Evolutionary conservation across 1,140 invertebrate genomes (phyloP).

Genomic region (Eueides isabella): DNA sequence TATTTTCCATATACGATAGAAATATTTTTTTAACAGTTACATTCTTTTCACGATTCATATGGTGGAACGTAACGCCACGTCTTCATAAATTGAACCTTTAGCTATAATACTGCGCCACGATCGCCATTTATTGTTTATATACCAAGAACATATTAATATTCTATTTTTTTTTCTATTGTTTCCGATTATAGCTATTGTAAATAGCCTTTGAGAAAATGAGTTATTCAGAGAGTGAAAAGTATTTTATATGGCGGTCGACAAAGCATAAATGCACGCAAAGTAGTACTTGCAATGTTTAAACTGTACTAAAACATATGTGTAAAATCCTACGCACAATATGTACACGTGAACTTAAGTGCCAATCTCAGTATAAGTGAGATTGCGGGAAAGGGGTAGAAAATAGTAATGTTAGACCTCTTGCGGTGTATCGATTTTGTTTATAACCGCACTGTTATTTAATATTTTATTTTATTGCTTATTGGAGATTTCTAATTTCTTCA

Average conservation of each 20-base stretch:
- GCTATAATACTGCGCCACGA: too few relatives aligned
- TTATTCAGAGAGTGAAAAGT: not conserved
- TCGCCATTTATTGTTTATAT: not conserved
- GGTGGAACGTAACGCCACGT: too few relatives aligned
- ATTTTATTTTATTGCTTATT: not conserved
- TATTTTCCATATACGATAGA: too few relatives aligned
- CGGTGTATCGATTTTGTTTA: slow-evolving; percentile 11
- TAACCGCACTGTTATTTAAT: slow-evolving; percentile 9
- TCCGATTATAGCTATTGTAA: not conserved
- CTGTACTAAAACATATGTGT: slow-evolving; percentile 1
- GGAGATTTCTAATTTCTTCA: not conserved
- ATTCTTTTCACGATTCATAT: too few relatives aligned
- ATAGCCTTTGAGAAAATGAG: too few relatives aligned
- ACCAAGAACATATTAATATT: not conserved
- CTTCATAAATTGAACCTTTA: too few relatives aligned
- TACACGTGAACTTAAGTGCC: not conserved
- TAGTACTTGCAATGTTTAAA: not conserved
- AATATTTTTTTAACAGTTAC: too few relatives aligned
- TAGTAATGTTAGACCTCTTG: not conserved
- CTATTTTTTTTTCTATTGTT: not conserved
- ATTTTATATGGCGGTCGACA: not conserved
- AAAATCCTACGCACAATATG: not conserved
- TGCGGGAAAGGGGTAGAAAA: slow-evolving; percentile 13
- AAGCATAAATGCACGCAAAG: not conserved
- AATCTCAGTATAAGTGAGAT: not conserved